Conservation (phyloP, 2,888 invertebrate species). For the Lissocephala sabroskyi region DNA sequence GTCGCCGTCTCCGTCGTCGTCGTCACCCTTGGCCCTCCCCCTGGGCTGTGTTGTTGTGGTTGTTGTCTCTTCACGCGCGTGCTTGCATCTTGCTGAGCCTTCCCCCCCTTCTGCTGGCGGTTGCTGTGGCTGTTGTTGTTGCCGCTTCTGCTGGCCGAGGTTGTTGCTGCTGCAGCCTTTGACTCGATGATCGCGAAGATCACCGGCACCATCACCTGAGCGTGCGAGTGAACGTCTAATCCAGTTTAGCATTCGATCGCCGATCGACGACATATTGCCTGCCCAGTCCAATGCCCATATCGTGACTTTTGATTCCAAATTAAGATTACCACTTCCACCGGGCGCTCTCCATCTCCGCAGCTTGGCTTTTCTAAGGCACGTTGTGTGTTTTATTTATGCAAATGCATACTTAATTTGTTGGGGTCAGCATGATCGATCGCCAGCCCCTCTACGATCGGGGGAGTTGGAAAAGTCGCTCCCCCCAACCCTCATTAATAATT, state of each 20-base stretch:
- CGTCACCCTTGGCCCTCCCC: constrained; percentile 29
- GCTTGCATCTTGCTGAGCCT: constrained; percentile 39
- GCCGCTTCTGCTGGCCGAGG: too few species aligned
- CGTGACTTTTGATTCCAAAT: constrained; percentile 62
- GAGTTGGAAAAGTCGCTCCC: too few species aligned
- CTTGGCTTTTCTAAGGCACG: background rate
- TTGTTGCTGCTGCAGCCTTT: too few species aligned
- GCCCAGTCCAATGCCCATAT: constrained; percentile 28
- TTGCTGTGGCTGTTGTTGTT: too few species aligned
- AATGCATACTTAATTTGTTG: constrained; percentile 39
- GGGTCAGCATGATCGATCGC: constrained; percentile 11
- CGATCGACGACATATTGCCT: constrained; percentile 5
- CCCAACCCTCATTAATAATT: too few species aligned
- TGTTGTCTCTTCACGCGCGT: constrained; percentile 54
- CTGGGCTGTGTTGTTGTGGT: background rate
- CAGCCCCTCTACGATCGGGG: too few species aligned
- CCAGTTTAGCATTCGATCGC: constrained; percentile 44
- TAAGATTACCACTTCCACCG: constrained; percentile 39
- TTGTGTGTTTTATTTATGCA: constrained; percentile 17
- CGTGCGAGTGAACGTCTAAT: constrained; percentile 29
- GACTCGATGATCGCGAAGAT: constrained; percentile 20
- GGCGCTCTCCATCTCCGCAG: too few species aligned
- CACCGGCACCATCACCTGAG: constrained; percentile 33
- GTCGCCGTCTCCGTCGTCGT: constrained; percentile 14
- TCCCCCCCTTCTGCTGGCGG: too few species aligned